A percentile compares a stretch with the other conserved stretches of the same genome.
Evolutionary conservation across 2,888 invertebrate species (phyloP).

Genomic region (Linnaemya tessellans): DNA sequence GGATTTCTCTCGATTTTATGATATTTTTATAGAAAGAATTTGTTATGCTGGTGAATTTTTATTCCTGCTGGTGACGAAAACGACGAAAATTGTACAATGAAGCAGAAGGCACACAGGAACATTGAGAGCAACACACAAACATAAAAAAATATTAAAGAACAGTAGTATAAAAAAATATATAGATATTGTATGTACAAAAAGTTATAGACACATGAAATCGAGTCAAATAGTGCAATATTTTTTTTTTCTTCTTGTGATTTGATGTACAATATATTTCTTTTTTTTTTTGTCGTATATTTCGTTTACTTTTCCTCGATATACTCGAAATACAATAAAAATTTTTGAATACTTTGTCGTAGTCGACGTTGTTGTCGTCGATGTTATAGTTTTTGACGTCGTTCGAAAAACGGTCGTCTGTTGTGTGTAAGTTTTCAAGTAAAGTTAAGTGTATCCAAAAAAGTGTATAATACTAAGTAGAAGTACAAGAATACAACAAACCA

Average conservation of each 20-base stretch:
- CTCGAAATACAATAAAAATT: conserved; percentile 68
- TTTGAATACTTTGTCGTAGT: conserved; percentile 71
- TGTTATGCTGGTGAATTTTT: conserved; percentile 55
- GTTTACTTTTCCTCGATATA: conserved; percentile 52
- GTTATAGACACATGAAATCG: conserved; percentile 62
- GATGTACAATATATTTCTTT: conserved; percentile 10
- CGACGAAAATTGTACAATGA: conserved; percentile 60
- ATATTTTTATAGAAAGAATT: conserved; percentile 27
- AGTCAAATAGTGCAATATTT: conserved; percentile 43
- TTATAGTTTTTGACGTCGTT: conserved; percentile 68
- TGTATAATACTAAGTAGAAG: conserved; percentile 67
- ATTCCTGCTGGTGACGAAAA: conserved; percentile 63
- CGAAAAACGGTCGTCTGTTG: conserved; percentile 68
- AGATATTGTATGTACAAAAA: conserved; percentile 33
- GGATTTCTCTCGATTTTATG: conserved; percentile 58
- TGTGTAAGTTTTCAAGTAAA: conserved; percentile 71
- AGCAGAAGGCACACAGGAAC: conserved; percentile 53
- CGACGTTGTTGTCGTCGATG: conserved; percentile 67
- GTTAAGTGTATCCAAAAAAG: conserved; percentile 71
- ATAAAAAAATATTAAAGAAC: conserved; percentile 21
- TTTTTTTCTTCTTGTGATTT: conserved; percentile 10
- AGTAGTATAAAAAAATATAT: conserved; percentile 1
- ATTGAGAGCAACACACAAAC: conserved; percentile 32
- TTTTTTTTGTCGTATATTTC: conserved; percentile 45
- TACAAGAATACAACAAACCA: conserved; percentile 62